Evolutionary conservation across 2,888 invertebrate genomes (phyloP).

Genomic region (Frankliniella fusca): DNA sequence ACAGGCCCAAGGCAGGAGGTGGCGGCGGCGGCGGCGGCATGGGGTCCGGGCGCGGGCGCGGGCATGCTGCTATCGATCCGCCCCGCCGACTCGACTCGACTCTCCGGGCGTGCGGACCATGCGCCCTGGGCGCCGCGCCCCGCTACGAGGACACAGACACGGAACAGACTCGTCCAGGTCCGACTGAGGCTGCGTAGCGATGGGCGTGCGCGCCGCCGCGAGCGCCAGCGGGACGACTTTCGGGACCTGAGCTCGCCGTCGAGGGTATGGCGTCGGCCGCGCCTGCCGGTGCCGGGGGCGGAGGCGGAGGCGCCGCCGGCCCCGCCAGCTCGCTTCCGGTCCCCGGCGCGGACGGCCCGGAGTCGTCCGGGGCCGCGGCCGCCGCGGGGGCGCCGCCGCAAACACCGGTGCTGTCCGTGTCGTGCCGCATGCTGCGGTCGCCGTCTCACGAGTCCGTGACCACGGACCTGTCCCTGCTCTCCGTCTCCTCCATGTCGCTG

Average conservation of each 20-base stretch:
- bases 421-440: conserved; percentile 65
- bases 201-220: neutral
- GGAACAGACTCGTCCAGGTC: neutral
- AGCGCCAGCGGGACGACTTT: neutral
- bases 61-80: neutral
- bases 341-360: neutral
- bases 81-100: neutral
- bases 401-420: conserved; percentile 36
- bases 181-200: neutral
- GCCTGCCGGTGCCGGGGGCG: conserved; percentile 6
- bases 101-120: neutral
- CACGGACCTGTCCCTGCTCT: conserved; percentile 75
- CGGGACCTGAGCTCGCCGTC: neutral
- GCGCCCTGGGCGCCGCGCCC: neutral
- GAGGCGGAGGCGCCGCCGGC: neutral
- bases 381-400: conserved; percentile 31
- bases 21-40: neutral
- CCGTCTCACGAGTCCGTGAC: conserved; percentile 82
- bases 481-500: conserved; percentile 59
- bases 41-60: neutral
- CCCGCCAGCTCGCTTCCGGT: neutral
- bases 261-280: neutral
- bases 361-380: neutral
- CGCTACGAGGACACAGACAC: neutral
- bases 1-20: neutral